Percentiles rank a stretch among this genome's conserved stretches.
Evolutionary conservation across 2,797 vertebrate genomes (phyloP).

Genomic region (Microcaecilia unicolor): DNA sequence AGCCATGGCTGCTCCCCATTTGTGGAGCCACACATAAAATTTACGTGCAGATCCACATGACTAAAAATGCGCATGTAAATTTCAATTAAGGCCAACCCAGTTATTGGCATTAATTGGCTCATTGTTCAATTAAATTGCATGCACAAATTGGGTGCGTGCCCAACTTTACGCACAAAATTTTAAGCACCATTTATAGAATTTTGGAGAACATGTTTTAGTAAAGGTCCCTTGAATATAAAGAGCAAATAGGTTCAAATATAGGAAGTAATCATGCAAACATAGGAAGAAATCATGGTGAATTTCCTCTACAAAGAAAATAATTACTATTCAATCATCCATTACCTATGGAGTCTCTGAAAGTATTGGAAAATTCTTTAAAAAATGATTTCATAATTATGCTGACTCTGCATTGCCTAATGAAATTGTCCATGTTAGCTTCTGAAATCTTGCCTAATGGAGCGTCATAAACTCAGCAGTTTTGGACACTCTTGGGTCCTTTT

Average conservation of each 20-base stretch:
- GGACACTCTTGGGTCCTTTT: constrained; percentile 1
- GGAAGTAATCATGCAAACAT: neutral
- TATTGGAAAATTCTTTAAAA: neutral
- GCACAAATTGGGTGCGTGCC: no score
- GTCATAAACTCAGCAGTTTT: constrained; percentile 7
- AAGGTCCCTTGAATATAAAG: neutral
- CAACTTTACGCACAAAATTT: no score
- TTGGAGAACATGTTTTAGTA: no score
- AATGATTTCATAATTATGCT: neutral
- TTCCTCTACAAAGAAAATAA: neutral
- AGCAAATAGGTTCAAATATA: neutral
- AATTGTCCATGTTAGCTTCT: neutral
- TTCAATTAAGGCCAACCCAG: no score
- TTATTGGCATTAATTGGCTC: no score
- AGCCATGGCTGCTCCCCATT: no score
- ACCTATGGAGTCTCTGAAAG: neutral
- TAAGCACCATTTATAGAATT: no score
- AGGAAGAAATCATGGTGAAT: neutral
- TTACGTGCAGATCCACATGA: no score
- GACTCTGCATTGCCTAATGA: neutral
- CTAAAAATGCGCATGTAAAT: no score
- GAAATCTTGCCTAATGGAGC: constrained; percentile 5
- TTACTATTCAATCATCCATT: neutral
- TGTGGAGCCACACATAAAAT: no score
- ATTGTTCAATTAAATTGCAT: no score